Conservation (phyloP, 1,140 invertebrate genomes). For the Trigoniulus corallinus region DNA sequence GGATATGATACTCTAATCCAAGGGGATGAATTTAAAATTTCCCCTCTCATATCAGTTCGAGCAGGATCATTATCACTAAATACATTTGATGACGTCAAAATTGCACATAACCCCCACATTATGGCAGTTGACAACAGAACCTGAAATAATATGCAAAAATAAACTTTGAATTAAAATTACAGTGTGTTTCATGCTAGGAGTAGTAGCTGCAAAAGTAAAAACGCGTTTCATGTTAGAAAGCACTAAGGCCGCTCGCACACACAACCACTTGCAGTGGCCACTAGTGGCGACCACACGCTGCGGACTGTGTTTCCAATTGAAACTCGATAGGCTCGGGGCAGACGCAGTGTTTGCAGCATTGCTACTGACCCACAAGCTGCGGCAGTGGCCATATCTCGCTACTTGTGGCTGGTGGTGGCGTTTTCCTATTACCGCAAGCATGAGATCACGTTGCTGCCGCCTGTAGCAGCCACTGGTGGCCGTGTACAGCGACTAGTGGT, state of each 20-base stretch:
- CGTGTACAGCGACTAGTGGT: neutral
- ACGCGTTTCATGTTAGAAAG: neutral
- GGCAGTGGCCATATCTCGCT: no score
- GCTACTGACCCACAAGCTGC: no score
- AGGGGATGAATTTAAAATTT: conserved; percentile 50
- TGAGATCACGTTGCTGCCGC: no score
- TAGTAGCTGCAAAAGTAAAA: neutral
- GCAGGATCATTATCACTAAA: conserved; percentile 49
- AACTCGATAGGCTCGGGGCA: no score
- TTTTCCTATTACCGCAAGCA: no score
- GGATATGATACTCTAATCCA: conserved; percentile 79
- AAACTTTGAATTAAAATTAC: neutral
- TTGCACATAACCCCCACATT: conserved; percentile 57
- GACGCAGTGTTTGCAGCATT: no score
- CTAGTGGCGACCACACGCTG: neutral
- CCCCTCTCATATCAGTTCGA: conserved; percentile 55
- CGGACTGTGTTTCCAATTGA: no score
- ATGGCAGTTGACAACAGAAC: conserved; percentile 58
- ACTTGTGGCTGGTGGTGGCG: no score
- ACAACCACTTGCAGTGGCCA: neutral
- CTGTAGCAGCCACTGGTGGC: neutral
- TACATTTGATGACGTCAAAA: conserved; percentile 47
- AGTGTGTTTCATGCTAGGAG: neutral
- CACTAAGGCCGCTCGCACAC: neutral
- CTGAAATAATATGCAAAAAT: conserved; percentile 13